These are phyloP conservation scores for Amiota mariae DNA, from an alignment of 2,888 invertebrate species.

Conservation along the genomic window DNA sequence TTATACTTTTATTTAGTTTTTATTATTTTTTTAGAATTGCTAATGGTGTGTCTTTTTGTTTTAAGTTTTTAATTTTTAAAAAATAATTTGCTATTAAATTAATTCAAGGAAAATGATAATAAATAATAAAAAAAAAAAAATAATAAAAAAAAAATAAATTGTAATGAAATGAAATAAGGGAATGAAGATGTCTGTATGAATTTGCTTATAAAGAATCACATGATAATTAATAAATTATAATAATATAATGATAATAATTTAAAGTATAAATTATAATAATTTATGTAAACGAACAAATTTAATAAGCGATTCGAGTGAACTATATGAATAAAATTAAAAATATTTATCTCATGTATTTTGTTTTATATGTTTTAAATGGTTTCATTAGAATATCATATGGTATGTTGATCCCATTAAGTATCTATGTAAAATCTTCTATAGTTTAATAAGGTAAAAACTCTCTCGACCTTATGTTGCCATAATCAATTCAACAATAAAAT, in stretches of 20 bases:
- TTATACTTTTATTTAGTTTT: not conserved
- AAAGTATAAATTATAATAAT: not conserved
- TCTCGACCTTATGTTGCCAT: too few relatives aligned
- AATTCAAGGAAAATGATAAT: not conserved
- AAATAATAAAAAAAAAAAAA: not conserved
- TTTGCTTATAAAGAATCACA: not conserved
- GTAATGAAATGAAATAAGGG: not conserved
- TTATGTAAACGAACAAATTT: slow-evolving; percentile 25
- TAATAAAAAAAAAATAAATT: not conserved
- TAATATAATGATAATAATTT: too few relatives aligned
- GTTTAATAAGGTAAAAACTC: too few relatives aligned
- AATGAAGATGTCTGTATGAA: slow-evolving; percentile 18
- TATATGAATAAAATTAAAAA: slow-evolving; percentile 15
- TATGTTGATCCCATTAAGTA: not conserved
- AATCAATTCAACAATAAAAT: too few relatives aligned
- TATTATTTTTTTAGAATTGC: too few relatives aligned
- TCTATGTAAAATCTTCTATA: too few relatives aligned
- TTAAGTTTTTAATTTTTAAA: not conserved
- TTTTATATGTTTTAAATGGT: not conserved
- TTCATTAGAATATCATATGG: too few relatives aligned
- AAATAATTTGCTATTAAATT: not conserved
- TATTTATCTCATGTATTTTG: not conserved
- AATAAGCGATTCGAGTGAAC: not conserved
- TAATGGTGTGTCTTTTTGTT: not conserved
- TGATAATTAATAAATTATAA: too few relatives aligned